Evolutionary conservation across 1,140 invertebrate species (phyloP), one percentile per base, ranked within the genome.

Genomic region (Trichonephila clavipes): DNA sequence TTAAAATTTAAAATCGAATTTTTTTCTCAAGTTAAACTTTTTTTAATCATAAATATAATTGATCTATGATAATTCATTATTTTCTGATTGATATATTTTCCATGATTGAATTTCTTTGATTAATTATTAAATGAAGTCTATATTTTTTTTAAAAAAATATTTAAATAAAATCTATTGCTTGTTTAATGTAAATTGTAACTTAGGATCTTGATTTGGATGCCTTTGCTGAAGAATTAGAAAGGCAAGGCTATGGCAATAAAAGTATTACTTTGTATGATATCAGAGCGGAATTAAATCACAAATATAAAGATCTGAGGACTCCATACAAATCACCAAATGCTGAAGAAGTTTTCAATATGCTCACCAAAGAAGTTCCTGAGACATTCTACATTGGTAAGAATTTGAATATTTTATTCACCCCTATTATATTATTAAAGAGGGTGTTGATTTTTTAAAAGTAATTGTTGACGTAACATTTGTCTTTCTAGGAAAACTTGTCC

Each of bases 251-350:
- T 95, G 99, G 99, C 14, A 99, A 99, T 95, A 99, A 99, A 95
- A 98, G 98, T 95, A 99, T 99, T 21, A 99, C 99, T 0, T 96
- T 99, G 58, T 99, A 99, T 95, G 99, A 99, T 95, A 99, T 99
- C 90, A 96, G 99, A 94, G 98, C 98, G 0, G 99, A 99, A 96
- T 96, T 99, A 94, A 99, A 99, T 96, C 97, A 98, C 95, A 97
- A 99, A 40, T 99, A 99, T 95, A 99, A 99, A 96, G 99, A 99
- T 96, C 96, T 99, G 44, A 97, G 99, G 94, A 97, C 97, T 18
- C 96, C 97, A 0, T 99, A 98, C 95, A 96, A 97, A 92, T 97
- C 98, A 40, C 97, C 98, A 0, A 98, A 97, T 83, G 96, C 97
- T 1, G 98, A 99, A 95, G 98, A 99, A 95, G 95, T 98, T 40